phyloP scores from a whole-genome alignment of 1,140 invertebrate species.

The Caenorhabditis tropicalis region DNA sequence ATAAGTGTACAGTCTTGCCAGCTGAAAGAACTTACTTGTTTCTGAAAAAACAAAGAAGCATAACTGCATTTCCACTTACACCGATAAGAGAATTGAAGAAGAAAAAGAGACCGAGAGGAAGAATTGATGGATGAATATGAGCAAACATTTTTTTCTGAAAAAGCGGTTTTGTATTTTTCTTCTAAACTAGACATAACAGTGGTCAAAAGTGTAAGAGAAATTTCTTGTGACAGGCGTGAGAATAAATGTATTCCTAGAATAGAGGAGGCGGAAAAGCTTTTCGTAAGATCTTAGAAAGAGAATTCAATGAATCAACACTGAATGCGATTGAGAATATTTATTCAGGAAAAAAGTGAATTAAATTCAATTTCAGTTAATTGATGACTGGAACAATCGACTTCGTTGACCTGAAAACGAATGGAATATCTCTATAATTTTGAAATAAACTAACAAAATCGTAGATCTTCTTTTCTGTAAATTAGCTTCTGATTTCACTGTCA shows the following conservation, averaged over 20 bases:
- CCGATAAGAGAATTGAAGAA: slow-evolving; percentile 6
- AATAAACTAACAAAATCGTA: too few relatives aligned
- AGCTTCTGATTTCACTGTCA: background rate
- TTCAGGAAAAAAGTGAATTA: too few relatives aligned
- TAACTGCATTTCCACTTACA: slow-evolving; percentile 18
- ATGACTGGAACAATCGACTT: too few relatives aligned
- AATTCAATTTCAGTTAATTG: background rate
- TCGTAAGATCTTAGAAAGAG: background rate
- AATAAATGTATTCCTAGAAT: background rate
- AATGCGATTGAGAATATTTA: too few relatives aligned
- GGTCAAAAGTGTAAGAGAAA: background rate
- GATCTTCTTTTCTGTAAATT: too few relatives aligned
- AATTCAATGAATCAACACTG: too few relatives aligned
- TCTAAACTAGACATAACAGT: background rate
- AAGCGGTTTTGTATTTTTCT: too few relatives aligned
- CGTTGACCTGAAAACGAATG: too few relatives aligned
- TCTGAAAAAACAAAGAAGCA: slow-evolving; percentile 22
- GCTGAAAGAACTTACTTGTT: slow-evolving; percentile 14
- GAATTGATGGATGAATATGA: slow-evolving; percentile 28
- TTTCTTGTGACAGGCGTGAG: background rate
- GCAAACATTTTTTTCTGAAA: too few relatives aligned
- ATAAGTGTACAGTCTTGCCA: too few relatives aligned
- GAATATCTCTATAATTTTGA: too few relatives aligned
- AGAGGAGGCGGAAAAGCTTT: background rate
- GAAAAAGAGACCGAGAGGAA: slow-evolving; percentile 41